Conservation (phyloP, 2,888 invertebrate species). For the Auanema sp. region DNA sequence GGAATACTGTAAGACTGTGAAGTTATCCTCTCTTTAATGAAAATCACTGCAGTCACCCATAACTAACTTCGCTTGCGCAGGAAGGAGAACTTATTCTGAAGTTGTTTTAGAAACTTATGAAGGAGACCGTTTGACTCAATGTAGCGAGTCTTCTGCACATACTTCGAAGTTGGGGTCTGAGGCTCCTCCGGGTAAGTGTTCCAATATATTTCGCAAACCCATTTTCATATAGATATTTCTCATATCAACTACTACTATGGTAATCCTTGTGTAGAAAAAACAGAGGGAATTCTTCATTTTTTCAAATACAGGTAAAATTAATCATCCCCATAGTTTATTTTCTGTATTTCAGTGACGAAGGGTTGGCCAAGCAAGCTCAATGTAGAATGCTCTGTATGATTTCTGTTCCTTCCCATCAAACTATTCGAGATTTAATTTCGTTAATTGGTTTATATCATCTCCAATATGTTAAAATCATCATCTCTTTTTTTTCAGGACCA, state of each 20-base stretch:
- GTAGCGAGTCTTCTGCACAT: conserved; percentile 19
- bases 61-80: conserved; percentile 13
- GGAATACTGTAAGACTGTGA: background rate
- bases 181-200: conserved; percentile 11
- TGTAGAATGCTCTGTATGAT: conserved; percentile 86
- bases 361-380: conserved; percentile 65
- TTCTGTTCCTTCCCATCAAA: conserved; percentile 85
- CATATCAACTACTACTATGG: conserved; percentile 77
- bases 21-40: background rate
- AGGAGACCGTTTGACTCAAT: conserved; percentile 23
- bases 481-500: conserved; percentile 10
- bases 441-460: conserved; percentile 74
- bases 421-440: conserved; percentile 87
- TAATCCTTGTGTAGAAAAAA: conserved; percentile 93
- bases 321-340: background rate
- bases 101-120: conserved; percentile 53
- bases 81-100: conserved; percentile 54
- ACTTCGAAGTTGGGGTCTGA: conserved; percentile 19
- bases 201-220: too few relatives aligned
- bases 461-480: background rate
- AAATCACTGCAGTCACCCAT: background rate
- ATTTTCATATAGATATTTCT: too few relatives aligned
- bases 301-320: conserved; percentile 88
- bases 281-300: conserved; percentile 91
- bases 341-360: conserved; percentile 26